These are phyloP conservation scores for Scaptomyza montana DNA, from an alignment of 1,140 invertebrate species.

Conservation along the genomic window DNA sequence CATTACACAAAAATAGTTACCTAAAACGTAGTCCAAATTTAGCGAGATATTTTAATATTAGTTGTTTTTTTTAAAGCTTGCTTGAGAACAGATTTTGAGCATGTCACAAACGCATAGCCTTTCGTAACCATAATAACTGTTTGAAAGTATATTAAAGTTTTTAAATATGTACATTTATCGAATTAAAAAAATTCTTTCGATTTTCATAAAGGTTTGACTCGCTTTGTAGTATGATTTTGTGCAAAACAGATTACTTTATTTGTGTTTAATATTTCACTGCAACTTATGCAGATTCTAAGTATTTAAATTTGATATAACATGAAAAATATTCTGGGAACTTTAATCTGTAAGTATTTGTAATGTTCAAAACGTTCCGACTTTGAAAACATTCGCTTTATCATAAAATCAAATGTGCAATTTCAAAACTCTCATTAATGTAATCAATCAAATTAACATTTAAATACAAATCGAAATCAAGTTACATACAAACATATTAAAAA, in stretches of 20 bases:
- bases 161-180: not conserved
- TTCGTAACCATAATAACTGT: not conserved
- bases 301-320: too few species aligned
- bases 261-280: too few species aligned
- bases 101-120: not conserved
- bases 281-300: too few species aligned
- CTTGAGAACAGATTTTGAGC: not conserved
- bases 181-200: too few species aligned
- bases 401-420: slow-evolving; percentile 60
- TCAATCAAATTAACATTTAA: slow-evolving; percentile 60
- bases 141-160: not conserved
- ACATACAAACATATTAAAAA: slow-evolving; percentile 52
- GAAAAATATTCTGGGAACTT: not conserved
- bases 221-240: too few species aligned
- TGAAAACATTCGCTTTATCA: slow-evolving; percentile 15
- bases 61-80: slow-evolving; percentile 12
- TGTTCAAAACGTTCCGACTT: not conserved
- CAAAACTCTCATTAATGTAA: slow-evolving; percentile 53
- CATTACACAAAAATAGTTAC: slow-evolving; percentile 17
- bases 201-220: too few species aligned
- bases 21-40: slow-evolving; percentile 23
- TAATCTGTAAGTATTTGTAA: too few species aligned
- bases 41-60: slow-evolving; percentile 3
- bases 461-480: slow-evolving; percentile 60
- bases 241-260: not conserved